Base-by-base conservation (phyloP, 2,888 invertebrate genomes). In the Apotomis turbidana region DNA sequence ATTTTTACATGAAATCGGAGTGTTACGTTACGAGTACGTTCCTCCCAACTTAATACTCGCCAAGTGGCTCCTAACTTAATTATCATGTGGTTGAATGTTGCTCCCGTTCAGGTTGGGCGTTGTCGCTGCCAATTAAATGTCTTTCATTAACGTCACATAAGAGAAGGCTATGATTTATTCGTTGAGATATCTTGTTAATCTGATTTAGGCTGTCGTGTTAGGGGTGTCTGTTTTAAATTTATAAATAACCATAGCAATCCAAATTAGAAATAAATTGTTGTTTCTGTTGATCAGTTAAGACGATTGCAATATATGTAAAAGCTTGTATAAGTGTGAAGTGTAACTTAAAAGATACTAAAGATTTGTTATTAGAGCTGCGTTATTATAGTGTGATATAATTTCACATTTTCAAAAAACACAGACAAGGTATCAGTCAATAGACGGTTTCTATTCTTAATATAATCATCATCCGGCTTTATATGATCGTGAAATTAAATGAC, bases 401-500 rank as follows among this genome's bases (percentile, higher is more conserved):
- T 57, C 46, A 57, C 46, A 55, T 49, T 9, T 44, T 1, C 41
- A 46, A 5, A 64, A 44, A 57, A 66, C 66, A 46, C 46, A n/a
- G 27, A 36, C 49, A 0, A 44, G 52, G 27, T 46, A 55, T 44
- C 41, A 54, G 41, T 54, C 52, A 41, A 13, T 52, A 63, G 41
- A 52, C 4, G 55, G 61, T 10, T 38, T 49, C n/a, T 61, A 55
- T 55, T 68, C n/a, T 36, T 57, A 63, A 41, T 9, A 49, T 38
- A 57, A 38, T 38, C 15, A 38, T 67, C 5, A 57, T 66, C 49
- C n/a, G 4, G 5, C 55, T 61, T 41, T 10, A 52, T 67, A 79
- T 76, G 74, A 75, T 74, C 73, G 77, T 83, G 81, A 82, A 81
- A 79, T 79, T 80, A 85, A 78, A 88, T 90, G 88, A 85, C 83